Evolutionary conservation across 35 echinoderm and acorn worm genomes (phyloP).

Genomic region (Strongylocentrotus purpuratus): DNA sequence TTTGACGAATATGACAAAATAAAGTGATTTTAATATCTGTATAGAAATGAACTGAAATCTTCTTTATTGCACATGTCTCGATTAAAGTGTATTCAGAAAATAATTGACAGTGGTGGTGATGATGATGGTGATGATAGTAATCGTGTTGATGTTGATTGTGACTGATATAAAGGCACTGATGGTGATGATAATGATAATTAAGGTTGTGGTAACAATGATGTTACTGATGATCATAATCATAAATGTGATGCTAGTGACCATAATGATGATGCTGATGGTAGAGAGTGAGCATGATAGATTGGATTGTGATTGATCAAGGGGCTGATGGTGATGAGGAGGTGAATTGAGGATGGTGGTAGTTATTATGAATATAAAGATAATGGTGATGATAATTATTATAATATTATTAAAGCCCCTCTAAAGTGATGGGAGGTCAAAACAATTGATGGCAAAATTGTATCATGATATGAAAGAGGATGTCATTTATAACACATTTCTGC

Average conservation of each 20-base stretch:
- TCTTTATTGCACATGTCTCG: neutral
- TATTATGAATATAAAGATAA: neutral
- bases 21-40: neutral
- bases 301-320: neutral
- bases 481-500: no score
- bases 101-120: neutral
- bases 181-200: neutral
- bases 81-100: neutral
- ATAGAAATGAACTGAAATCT: neutral
- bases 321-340: neutral
- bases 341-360: neutral
- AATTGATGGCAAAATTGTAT: no score
- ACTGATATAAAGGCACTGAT: neutral
- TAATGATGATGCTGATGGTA: neutral
- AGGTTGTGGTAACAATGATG: neutral
- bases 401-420: no score
- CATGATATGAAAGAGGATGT: no score
- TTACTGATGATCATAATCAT: neutral
- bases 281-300: neutral
- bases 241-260: neutral
- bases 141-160: neutral
- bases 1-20: neutral
- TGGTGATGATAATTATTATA: neutral
- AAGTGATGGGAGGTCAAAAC: no score
- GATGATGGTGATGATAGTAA: neutral